Base-by-base conservation (phyloP, 2,113 vertebrate species). In the Leiothrix lutea region DNA sequence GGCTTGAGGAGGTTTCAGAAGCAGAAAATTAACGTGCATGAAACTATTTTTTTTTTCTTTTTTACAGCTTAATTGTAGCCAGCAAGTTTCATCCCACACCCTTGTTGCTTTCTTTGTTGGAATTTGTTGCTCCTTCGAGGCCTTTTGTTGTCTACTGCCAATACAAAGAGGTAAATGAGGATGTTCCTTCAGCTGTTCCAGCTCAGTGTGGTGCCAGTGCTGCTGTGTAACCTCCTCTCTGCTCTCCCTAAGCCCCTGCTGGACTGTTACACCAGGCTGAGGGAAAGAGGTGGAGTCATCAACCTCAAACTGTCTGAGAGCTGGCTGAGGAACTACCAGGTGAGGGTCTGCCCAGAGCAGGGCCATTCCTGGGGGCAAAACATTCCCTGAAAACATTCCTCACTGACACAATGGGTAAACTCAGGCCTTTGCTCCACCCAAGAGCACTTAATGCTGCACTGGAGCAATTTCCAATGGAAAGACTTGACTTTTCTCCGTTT, bases 321-420 rank as follows among this genome's bases (percentile, higher is more conserved):
- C 29, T 99, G 99, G 99, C 98, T 99, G 26, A 97, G 99, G 78
- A 99, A 98, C 96, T 99, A 99, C 82, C 99, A 99, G 99, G 99
- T 99, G 97, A 62, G 96, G 81, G 44, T 56, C 12, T 86, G 21
- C 77, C 47, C 67, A 13, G 92, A 7, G 19, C 35, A 2, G 1
- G 35, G 57, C 12, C 40, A 23, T 61, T 2, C 12, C 14, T 60
- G 40, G 36, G 56, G 60, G 50, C 12, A 14, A 47, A 84, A 54
- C 21, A 2, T 24, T 23, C 31, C 36, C 70, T 67, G 44, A 20
- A 74, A 86, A 18, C 0, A 28, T 38, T 38, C 36, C 36, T 80
- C 33, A 23, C 36, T 69, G 64, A 51, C 65, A 66, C 47, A 11
- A 15, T 24, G 9, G 16, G 3, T n/a, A 8, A 89, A 22, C 84